A percentile compares a stretch with the other conserved stretches of the same genome.
phyloP scores from a whole-genome alignment of 2,888 invertebrate species.

The Rutpela maculata region DNA sequence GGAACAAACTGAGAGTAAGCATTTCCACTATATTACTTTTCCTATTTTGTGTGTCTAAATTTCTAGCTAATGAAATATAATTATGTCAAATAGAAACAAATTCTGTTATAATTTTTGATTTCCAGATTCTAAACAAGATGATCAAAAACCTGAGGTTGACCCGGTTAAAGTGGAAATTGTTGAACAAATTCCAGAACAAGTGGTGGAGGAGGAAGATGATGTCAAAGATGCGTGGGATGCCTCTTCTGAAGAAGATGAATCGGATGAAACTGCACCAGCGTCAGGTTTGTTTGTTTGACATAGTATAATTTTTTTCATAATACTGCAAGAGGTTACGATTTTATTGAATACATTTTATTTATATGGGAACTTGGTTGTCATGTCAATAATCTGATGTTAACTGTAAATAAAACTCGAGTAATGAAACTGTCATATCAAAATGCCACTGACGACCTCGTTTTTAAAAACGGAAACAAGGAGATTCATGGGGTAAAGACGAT shows the following conservation, averaged over 20 bases:
- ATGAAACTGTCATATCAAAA: too few relatives aligned
- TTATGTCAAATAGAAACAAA: too few relatives aligned
- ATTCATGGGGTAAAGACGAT: too few relatives aligned
- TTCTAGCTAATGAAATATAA: too few relatives aligned
- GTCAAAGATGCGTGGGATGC: conserved; percentile 93
- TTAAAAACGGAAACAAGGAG: too few relatives aligned
- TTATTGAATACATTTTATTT: too few relatives aligned
- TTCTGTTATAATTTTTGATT: too few relatives aligned
- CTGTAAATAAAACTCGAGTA: too few relatives aligned
- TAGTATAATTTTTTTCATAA: background rate
- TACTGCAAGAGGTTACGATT: too few relatives aligned
- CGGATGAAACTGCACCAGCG: conserved; percentile 68
- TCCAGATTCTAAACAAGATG: conserved; percentile 52
- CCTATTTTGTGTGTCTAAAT: background rate
- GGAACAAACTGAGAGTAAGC: conserved; percentile 73
- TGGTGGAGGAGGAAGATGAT: conserved; percentile 74
- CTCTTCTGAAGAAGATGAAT: conserved; percentile 77
- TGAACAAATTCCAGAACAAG: conserved; percentile 57
- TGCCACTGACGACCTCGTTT: too few relatives aligned
- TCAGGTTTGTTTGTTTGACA: background rate
- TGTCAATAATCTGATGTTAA: too few relatives aligned
- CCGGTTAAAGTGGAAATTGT: conserved; percentile 67
- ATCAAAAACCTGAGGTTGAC: conserved; percentile 53
- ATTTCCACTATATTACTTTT: background rate
- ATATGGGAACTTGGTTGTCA: too few relatives aligned